Percentiles rank a stretch among this genome's conserved stretches.
These are phyloP conservation scores for Leucoptera coffeella DNA, from an alignment of 2,888 invertebrate genomes.

Conservation along the genomic window DNA sequence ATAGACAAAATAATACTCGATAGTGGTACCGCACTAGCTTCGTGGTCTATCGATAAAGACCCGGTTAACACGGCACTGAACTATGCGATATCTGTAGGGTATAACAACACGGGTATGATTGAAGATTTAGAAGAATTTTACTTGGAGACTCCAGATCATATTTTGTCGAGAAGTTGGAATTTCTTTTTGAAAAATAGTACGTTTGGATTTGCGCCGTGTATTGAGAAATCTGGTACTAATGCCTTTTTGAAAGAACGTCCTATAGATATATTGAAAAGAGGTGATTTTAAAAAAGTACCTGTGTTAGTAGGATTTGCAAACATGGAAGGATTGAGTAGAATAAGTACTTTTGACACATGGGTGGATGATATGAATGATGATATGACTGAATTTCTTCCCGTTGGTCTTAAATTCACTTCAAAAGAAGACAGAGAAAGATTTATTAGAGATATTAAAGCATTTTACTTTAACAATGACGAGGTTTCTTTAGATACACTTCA, in stretches of 20 bases:
- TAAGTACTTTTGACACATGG: slow-evolving; percentile 25
- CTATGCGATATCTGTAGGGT: slow-evolving; percentile 28
- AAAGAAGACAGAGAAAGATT: slow-evolving; percentile 14
- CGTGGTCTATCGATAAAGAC: slow-evolving; percentile 28
- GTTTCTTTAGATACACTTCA: slow-evolving; percentile 16
- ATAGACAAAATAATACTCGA: slow-evolving; percentile 31
- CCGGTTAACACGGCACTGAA: slow-evolving; percentile 31
- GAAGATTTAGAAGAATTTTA: slow-evolving; percentile 31
- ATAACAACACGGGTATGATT: slow-evolving; percentile 21
- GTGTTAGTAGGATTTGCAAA: slow-evolving; percentile 29
- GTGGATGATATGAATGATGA: slow-evolving; percentile 28
- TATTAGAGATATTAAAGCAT: slow-evolving; percentile 15
- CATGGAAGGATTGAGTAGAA: slow-evolving; percentile 37
- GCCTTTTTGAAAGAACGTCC: slow-evolving; percentile 32
- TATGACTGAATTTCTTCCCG: slow-evolving; percentile 29
- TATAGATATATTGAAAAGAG: slow-evolving; percentile 19
- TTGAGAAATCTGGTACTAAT: slow-evolving; percentile 20
- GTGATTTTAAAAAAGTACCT: slow-evolving; percentile 17
- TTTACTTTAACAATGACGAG: slow-evolving; percentile 23
- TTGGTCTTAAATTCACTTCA: slow-evolving; percentile 20
- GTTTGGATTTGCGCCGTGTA: slow-evolving; percentile 36
- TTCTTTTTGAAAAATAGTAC: slow-evolving; percentile 32
- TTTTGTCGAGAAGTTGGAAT: slow-evolving; percentile 20
- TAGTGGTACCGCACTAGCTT: slow-evolving; percentile 32
- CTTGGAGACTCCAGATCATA: slow-evolving; percentile 15